phyloP scores from a whole-genome alignment of 2,888 invertebrate genomes.

The Brachypalpus laphriformis region DNA sequence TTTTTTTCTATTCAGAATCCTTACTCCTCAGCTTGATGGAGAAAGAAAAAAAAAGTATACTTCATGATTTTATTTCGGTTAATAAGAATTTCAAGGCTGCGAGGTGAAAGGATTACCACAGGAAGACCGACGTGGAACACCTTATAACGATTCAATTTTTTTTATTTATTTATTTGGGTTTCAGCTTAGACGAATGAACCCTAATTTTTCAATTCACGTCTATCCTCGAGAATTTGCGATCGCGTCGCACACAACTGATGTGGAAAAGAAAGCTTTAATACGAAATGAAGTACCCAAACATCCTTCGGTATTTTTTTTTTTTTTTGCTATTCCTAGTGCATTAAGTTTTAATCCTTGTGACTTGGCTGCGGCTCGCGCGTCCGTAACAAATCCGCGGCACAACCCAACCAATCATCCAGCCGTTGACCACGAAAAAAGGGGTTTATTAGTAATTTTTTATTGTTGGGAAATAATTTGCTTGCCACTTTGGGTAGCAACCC shows the following conservation, averaged over 20 bases:
- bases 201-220: conserved; percentile 15
- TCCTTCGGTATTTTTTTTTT: conserved; percentile 7
- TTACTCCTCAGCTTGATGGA: neutral
- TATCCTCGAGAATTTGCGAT: neutral
- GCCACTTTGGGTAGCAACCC: conserved; percentile 44
- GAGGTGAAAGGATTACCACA: neutral
- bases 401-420: neutral
- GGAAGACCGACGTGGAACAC: conserved; percentile 9
- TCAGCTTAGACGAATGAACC: conserved; percentile 36
- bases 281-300: conserved; percentile 30
- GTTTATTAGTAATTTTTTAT: conserved; percentile 58
- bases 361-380: neutral
- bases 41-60: neutral
- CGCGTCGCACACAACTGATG: neutral
- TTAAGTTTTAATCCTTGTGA: conserved; percentile 28
- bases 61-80: neutral
- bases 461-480: conserved; percentile 67
- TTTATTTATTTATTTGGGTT: conserved; percentile 32
- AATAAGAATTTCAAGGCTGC: conserved; percentile 8
- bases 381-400: neutral
- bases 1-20: conserved; percentile 9
- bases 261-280: conserved; percentile 27
- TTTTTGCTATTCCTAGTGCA: conserved; percentile 10
- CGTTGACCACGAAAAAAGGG: conserved; percentile 50
- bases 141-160: conserved; percentile 18